phyloP scores from a whole-genome alignment of 2,888 invertebrate species.

The Molorchus minor region DNA sequence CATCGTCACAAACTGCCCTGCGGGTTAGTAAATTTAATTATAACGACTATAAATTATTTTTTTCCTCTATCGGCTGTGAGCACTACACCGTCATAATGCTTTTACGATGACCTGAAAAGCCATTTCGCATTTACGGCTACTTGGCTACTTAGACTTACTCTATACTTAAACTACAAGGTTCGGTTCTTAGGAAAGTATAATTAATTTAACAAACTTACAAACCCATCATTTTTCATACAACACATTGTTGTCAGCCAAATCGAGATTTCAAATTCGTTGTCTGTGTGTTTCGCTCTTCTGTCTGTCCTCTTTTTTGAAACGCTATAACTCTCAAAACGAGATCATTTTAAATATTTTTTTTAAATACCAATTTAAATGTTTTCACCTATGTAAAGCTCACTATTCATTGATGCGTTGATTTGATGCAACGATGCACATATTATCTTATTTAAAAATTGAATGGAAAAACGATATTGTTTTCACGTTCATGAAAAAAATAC shows the following conservation, averaged over 20 bases:
- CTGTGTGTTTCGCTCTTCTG: not conserved
- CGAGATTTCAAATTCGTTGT: not conserved
- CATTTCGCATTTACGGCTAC: not conserved
- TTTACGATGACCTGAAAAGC: not conserved
- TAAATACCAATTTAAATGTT: no score
- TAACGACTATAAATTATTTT: not conserved
- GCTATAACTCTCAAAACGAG: not conserved
- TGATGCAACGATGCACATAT: no score
- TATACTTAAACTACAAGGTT: no score
- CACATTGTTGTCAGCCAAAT: not conserved
- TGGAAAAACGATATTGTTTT: no score
- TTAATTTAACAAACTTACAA: not conserved
- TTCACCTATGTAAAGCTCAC: no score
- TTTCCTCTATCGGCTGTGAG: not conserved
- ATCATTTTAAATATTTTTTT: no score
- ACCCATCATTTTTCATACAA: not conserved
- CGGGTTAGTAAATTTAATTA: not conserved
- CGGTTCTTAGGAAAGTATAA: not conserved
- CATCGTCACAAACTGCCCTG: not conserved
- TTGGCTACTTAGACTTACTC: no score
- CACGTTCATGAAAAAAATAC: no score
- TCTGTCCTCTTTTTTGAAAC: not conserved
- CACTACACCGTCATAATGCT: not conserved
- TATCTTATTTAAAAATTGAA: no score
- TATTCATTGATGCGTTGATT: no score